Conservation (phyloP, 1,140 invertebrate species). For the Mesaphorura yosii region DNA sequence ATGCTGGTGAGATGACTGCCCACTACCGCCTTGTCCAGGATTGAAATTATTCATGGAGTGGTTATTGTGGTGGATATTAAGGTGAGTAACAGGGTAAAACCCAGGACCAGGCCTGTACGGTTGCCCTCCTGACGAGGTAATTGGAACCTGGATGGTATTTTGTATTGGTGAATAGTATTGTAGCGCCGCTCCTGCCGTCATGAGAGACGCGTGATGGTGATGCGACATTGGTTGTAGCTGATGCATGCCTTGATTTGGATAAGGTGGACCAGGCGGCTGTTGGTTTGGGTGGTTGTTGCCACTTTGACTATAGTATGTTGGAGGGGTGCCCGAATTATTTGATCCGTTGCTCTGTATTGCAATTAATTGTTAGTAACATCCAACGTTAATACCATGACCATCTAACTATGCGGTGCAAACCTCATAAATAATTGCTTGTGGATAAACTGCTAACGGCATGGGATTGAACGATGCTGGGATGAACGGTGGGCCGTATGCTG, state of each 20-base stretch:
- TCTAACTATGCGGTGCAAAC: no score
- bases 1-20: conserved; percentile 12
- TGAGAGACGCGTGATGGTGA: no score
- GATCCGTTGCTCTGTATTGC: no score
- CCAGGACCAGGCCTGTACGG: conserved; percentile 15
- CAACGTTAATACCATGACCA: no score
- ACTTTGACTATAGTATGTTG: no score
- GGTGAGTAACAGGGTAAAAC: conserved; percentile 26
- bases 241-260: no score
- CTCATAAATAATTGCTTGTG: conserved; percentile 30
- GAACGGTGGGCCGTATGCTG: conserved; percentile 22
- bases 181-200: conserved; percentile 30
- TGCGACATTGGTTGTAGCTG: no score
- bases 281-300: no score
- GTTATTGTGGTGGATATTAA: conserved; percentile 24
- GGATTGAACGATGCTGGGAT: conserved; percentile 27
- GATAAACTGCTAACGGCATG: conserved; percentile 3
- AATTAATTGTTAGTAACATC: no score
- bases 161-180: conserved; percentile 34
- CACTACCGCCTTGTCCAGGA: conserved; percentile 2
- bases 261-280: no score
- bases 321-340: no score
- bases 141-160: conserved; percentile 20
- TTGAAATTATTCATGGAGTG: no score
- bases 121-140: conserved; percentile 22